Percentiles rank a stretch among this genome's conserved stretches.
Evolutionary conservation across 2,888 invertebrate species (phyloP).

Genomic region (Sphaerophoria taeniata): DNA sequence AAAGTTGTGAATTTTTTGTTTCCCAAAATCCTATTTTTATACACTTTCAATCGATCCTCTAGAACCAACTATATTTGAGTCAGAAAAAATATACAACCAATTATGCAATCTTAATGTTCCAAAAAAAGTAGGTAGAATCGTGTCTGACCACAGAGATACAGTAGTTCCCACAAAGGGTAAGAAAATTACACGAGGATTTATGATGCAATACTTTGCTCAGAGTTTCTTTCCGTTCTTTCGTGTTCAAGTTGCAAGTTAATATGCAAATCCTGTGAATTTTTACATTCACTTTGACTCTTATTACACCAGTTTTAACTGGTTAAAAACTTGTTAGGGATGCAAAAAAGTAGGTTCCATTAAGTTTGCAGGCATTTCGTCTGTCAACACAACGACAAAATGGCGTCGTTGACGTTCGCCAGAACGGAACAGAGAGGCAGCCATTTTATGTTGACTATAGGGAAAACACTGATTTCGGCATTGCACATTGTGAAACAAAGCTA

Average conservation of each 20-base stretch:
- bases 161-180: slow-evolving; percentile 52
- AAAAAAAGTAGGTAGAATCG: no score
- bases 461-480: no score
- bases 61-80: no score
- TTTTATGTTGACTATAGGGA: no score
- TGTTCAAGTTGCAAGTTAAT: neutral
- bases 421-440: no score
- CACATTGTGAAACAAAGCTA: no score
- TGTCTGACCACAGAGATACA: slow-evolving; percentile 60
- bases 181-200: slow-evolving; percentile 55
- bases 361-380: neutral
- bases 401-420: no score
- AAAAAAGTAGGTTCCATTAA: slow-evolving; percentile 49
- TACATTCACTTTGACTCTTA: slow-evolving; percentile 67
- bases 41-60: no score
- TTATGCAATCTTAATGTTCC: slow-evolving; percentile 26
- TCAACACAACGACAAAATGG: no score
- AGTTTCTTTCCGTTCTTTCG: slow-evolving; percentile 12
- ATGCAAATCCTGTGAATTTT: slow-evolving; percentile 63
- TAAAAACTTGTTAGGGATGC: slow-evolving; percentile 66
- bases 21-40: no score
- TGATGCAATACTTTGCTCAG: slow-evolving; percentile 67
- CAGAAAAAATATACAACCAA: no score
- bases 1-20: no score
- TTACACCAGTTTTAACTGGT: slow-evolving; percentile 69